A percentile compares a stretch with the other conserved stretches of the same genome.
Evolutionary conservation across 1,140 invertebrate species (phyloP).

Genomic region (Cydia splendana): DNA sequence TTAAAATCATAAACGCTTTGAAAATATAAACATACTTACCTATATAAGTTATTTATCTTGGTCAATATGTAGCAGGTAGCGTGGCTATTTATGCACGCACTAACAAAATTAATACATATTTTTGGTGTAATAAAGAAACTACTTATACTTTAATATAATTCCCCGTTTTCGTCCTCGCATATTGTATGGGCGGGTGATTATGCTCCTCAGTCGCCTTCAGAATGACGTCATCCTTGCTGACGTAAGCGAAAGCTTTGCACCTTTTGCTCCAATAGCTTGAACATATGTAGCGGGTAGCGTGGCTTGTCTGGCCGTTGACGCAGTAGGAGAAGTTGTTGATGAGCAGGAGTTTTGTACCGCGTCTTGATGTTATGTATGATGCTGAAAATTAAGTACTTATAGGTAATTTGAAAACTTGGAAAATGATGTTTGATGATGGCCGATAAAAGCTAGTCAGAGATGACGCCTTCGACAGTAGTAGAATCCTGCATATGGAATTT

Average conservation of each 20-base stretch:
- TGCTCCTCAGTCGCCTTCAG: constrained; percentile 36
- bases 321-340: constrained; percentile 40
- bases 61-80: no score
- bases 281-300: constrained; percentile 40
- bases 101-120: no score
- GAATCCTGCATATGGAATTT: no score
- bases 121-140: background rate
- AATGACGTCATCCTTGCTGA: constrained; percentile 38
- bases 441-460: no score
- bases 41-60: no score
- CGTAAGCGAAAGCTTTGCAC: constrained; percentile 40
- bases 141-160: background rate
- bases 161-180: background rate
- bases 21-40: no score
- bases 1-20: no score
- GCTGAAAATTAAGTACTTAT: constrained; percentile 35
- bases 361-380: constrained; percentile 37
- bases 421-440: background rate
- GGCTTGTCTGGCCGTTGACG: constrained; percentile 32
- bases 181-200: constrained; percentile 33
- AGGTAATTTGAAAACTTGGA: background rate
- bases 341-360: constrained; percentile 35
- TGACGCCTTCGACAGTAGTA: no score
- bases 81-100: no score
- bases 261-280: constrained; percentile 37